Conservation (phyloP, 2,113 vertebrate genomes). For the Raja brachyura region DNA sequence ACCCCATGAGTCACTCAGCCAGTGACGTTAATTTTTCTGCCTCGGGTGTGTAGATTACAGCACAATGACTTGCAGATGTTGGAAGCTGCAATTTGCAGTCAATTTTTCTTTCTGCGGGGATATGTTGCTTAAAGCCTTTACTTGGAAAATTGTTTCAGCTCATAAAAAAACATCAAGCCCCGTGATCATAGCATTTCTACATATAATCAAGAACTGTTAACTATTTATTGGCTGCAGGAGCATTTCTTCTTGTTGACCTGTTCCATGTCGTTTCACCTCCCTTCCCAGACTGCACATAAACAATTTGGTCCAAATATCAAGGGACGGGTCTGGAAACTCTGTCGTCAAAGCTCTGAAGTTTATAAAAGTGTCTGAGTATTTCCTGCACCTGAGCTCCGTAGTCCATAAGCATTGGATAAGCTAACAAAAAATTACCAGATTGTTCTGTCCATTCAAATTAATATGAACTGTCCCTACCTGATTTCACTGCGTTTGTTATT, state of each 20-base stretch:
- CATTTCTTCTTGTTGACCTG: not conserved
- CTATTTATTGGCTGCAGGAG: not conserved
- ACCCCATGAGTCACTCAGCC: slow-evolving; percentile 29
- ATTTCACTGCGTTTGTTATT: not conserved
- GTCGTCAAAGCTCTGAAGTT: not conserved
- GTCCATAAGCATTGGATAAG: not conserved
- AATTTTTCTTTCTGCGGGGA: slow-evolving; percentile 19
- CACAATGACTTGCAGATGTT: slow-evolving; percentile 35
- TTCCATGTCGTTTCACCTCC: not conserved
- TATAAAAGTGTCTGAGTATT: not conserved
- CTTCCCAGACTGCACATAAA: not conserved
- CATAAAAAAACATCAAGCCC: not conserved
- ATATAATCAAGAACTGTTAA: not conserved
- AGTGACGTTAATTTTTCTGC: slow-evolving; percentile 13
- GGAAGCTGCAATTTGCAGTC: not conserved
- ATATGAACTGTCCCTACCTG: too few relatives aligned
- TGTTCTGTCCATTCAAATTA: not conserved
- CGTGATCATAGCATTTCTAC: not conserved
- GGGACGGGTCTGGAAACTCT: not conserved
- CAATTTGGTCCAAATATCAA: not conserved
- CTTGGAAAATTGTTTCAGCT: not conserved
- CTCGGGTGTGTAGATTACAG: not conserved
- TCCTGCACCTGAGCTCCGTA: not conserved
- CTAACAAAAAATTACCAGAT: too few relatives aligned
- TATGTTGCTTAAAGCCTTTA: not conserved